Evolutionary conservation across 2,888 invertebrate genomes (phyloP), one percentile per base, ranked within the genome.

Genomic region (Zaprionus lineosus): DNA sequence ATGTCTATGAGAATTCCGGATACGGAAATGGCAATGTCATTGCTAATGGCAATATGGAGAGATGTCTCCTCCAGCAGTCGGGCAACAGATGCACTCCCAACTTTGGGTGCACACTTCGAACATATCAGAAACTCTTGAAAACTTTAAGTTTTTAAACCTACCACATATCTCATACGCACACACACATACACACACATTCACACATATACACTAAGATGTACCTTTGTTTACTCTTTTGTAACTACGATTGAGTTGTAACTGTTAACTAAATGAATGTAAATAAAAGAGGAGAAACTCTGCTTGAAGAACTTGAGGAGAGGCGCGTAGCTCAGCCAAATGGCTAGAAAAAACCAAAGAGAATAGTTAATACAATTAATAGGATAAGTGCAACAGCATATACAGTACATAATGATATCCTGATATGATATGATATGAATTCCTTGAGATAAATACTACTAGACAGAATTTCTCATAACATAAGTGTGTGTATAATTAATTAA

Each of bases 81-180:
- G n/a, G n/a, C n/a, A n/a, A n/a, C n/a, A n/a, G n/a, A n/a, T n/a
- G n/a, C n/a, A n/a, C n/a, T n/a, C n/a, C n/a, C n/a, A n/a, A n/a
- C n/a, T n/a, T n/a, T n/a, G n/a, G 16, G 24, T 39, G 11, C 16
- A 31, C 48, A 36, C 46, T 41, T 28, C 15, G 58, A 57, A 74
- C 79, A 78, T 78, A 79, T 77, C 79, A 72, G 18, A 56, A 43
- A 48, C n/a, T 60, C 34, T 66, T 48, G 47, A 14, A 34, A 53
- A 58, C 41, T 63, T 53, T 56, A 61, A 60, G 51, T 57, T 57
- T 14, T 16, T 29, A 61, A 55, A 59, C 28, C 43, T 34, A 46
- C 9, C 39, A 28, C 63, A 63, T 41, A 52, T 48, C 57, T 9
- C 3, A n/a, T 39, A 3, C 28, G 21, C 44, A 33, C 29, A 14